phyloP scores from a whole-genome alignment of 2,797 vertebrate species.

The Pangasius larnaudii region DNA sequence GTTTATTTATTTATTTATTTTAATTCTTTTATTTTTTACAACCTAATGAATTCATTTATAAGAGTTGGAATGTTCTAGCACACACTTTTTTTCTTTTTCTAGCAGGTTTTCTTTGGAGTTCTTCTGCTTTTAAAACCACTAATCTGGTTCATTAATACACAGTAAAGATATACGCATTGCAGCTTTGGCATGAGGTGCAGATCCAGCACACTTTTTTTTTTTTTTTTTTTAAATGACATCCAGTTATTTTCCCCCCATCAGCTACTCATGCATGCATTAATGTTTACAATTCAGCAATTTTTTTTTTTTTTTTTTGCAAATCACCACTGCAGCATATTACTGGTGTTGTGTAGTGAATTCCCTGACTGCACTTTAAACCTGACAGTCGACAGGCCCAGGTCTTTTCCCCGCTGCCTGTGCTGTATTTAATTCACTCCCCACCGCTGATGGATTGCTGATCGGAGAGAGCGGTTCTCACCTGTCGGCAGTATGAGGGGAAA shows the following conservation, averaged over 20 bases:
- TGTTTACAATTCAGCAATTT: constrained; percentile 34
- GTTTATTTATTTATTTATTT: not conserved
- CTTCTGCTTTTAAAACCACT: not conserved
- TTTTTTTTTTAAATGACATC: not conserved
- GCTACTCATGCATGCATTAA: constrained; percentile 28
- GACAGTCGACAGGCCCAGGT: constrained; percentile 42
- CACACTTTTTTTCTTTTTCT: too few species aligned
- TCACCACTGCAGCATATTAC: constrained; percentile 26
- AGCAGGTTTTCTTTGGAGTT: not conserved
- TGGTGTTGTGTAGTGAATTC: constrained; percentile 21
- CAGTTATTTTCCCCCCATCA: not conserved
- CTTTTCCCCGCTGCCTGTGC: constrained; percentile 51
- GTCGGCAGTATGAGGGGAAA: constrained; percentile 61
- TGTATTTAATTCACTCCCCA: constrained; percentile 63
- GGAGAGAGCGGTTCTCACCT: constrained; percentile 64
- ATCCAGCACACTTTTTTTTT: not conserved
- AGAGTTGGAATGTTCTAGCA: not conserved
- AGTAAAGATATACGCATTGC: not conserved
- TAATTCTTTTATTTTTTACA: not conserved
- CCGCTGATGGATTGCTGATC: constrained; percentile 62
- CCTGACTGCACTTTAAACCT: constrained; percentile 48
- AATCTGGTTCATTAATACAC: not conserved
- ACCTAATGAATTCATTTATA: not conserved
- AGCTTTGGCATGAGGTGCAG: not conserved
- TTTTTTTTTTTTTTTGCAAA: constrained; percentile 32